These are phyloP conservation scores for Muscicapa striata DNA, from an alignment of 2,797 vertebrate species.

Conservation along the genomic window DNA sequence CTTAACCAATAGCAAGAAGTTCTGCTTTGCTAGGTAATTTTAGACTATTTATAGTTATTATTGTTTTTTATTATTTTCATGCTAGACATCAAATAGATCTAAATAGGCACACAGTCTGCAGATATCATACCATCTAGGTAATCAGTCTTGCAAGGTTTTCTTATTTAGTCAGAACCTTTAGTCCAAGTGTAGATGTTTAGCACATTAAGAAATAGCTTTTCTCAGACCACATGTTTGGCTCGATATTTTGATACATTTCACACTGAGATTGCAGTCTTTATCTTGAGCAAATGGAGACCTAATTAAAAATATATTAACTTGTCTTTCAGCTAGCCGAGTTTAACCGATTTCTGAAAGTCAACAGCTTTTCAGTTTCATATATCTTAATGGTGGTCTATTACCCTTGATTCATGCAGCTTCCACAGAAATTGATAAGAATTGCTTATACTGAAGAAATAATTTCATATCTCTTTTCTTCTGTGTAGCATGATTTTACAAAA, in stretches of 20 bases:
- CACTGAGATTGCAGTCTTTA: slow-evolving; percentile 34
- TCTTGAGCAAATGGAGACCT: slow-evolving; percentile 42
- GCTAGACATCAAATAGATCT: background rate
- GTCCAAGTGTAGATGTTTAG: slow-evolving; percentile 28
- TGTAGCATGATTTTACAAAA: background rate
- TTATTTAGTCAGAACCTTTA: slow-evolving; percentile 21
- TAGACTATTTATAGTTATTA: slow-evolving; percentile 37
- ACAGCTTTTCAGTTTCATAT: slow-evolving; percentile 46
- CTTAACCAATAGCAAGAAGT: background rate
- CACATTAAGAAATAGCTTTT: slow-evolving; percentile 53
- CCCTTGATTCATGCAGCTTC: slow-evolving; percentile 15
- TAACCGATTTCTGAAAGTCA: slow-evolving; percentile 51
- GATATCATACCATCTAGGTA: background rate
- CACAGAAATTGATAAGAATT: slow-evolving; percentile 22
- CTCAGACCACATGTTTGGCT: slow-evolving; percentile 43
- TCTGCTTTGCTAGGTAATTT: slow-evolving; percentile 26
- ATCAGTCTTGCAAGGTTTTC: slow-evolving; percentile 22
- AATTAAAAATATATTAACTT: slow-evolving; percentile 59
- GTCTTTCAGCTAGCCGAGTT: slow-evolving; percentile 27
- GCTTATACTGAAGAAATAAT: slow-evolving; percentile 2
- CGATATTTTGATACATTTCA: slow-evolving; percentile 42
- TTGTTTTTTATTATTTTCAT: background rate
- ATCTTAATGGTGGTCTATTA: slow-evolving; percentile 35
- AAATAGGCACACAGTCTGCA: background rate
- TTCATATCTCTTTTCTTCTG: background rate